Conservation (phyloP, 2,113 vertebrate genomes). For the Periophthalmodon schlosseri region DNA sequence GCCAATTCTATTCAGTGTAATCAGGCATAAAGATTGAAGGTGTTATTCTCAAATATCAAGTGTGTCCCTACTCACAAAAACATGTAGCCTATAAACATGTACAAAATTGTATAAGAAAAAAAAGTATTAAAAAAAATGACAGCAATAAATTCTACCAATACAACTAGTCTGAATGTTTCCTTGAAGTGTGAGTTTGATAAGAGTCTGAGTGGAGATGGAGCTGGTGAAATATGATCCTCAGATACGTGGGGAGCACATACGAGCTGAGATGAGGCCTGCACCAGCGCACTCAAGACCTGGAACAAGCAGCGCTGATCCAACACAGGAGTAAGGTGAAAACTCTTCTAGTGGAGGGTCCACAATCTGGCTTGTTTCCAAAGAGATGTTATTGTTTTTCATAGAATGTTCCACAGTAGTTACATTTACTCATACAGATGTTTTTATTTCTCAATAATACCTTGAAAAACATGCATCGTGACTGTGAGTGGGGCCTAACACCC, state of each 20-base stretch:
- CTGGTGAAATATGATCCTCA: slow-evolving; percentile 9
- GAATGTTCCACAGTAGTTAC: too few species aligned
- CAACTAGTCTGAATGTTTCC: not conserved
- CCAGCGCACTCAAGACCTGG: not conserved
- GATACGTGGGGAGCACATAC: slow-evolving; percentile 6
- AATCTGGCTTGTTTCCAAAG: too few species aligned
- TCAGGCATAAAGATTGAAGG: not conserved
- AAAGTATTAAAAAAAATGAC: not conserved
- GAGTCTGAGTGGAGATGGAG: not conserved
- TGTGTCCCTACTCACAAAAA: not conserved
- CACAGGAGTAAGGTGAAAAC: not conserved
- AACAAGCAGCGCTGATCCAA: not conserved
- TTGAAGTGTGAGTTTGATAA: not conserved
- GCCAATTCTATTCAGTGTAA: not conserved
- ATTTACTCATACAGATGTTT: too few species aligned
- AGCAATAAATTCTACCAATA: not conserved
- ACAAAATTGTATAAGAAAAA: too few species aligned
- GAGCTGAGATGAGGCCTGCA: not conserved
- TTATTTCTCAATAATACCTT: too few species aligned
- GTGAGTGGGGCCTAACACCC: too few species aligned
- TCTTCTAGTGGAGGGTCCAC: too few species aligned
- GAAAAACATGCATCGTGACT: too few species aligned
- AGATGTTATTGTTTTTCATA: too few species aligned
- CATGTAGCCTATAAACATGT: not conserved
- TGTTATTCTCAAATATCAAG: not conserved